These are phyloP conservation scores for Mionectes macconnelli DNA, from an alignment of 2,113 vertebrate species.

Conservation along the genomic window DNA sequence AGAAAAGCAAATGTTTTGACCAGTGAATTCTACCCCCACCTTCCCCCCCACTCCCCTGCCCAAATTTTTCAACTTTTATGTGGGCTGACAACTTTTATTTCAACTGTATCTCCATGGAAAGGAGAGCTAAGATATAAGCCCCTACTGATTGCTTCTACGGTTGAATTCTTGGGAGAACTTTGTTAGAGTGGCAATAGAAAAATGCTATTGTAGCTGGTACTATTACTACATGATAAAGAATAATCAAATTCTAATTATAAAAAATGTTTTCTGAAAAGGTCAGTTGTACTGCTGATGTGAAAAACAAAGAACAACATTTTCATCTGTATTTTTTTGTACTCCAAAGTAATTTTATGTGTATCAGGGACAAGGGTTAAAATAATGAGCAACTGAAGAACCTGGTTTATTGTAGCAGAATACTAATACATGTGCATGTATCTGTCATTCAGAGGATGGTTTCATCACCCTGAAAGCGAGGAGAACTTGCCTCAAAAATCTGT, in stretches of 20 bases:
- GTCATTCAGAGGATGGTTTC: neutral
- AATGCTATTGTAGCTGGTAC: neutral
- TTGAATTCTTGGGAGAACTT: neutral
- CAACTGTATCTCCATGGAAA: neutral
- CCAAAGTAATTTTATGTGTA: neutral
- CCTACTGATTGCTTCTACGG: neutral
- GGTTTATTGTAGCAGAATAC: neutral
- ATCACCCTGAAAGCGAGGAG: neutral
- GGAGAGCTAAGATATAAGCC: neutral
- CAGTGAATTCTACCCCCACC: neutral
- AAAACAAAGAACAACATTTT: neutral
- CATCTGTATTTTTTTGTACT: neutral
- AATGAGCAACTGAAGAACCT: neutral
- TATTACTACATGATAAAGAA: neutral
- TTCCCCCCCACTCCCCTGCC: too few relatives aligned
- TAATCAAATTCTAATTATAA: neutral
- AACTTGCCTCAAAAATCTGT: neutral
- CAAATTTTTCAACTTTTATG: neutral
- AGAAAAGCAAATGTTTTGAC: neutral
- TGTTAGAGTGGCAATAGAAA: neutral
- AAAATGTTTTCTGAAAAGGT: neutral
- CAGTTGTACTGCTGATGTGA: neutral
- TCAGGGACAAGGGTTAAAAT: neutral
- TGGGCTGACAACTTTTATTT: neutral
- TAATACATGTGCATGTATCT: neutral